Conservation (phyloP, 2,888 invertebrate species). For the Eurytoma adleriae region DNA sequence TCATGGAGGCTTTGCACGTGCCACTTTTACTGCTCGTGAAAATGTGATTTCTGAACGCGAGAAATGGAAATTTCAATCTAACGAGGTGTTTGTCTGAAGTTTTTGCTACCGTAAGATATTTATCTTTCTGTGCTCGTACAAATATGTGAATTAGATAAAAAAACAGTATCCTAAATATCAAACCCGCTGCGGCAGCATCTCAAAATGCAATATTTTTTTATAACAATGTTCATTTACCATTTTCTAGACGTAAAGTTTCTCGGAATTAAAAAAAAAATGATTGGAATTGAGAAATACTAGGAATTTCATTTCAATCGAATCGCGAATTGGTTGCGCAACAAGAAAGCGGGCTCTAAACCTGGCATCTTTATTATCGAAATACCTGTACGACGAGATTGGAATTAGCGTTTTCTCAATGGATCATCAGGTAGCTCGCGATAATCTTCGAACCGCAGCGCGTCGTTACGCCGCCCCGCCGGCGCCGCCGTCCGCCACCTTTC, state of each 20-base stretch:
- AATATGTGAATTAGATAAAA: no score
- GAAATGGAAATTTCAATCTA: constrained; percentile 6
- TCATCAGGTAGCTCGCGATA: not conserved
- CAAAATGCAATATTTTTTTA: no score
- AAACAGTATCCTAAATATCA: no score
- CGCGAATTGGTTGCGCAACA: not conserved
- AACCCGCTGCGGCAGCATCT: no score
- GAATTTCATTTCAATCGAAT: no score
- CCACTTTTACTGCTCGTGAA: constrained; percentile 22
- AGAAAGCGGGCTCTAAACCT: constrained; percentile 11
- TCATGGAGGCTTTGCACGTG: not conserved
- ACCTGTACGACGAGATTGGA: no score
- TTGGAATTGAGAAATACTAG: no score
- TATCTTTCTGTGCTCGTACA: not conserved
- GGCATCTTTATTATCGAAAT: not conserved
- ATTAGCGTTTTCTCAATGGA: not conserved
- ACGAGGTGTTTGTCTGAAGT: constrained; percentile 14
- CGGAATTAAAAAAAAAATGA: no score
- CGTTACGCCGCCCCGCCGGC: not conserved
- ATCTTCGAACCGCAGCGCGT: not conserved
- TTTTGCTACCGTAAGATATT: constrained; percentile 18
- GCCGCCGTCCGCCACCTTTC: constrained; percentile 15
- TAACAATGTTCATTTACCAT: no score
- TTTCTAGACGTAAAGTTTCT: no score
- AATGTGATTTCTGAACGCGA: not conserved